phyloP scores from a whole-genome alignment of 1,140 invertebrate genomes.

The Pantala flavescens region DNA sequence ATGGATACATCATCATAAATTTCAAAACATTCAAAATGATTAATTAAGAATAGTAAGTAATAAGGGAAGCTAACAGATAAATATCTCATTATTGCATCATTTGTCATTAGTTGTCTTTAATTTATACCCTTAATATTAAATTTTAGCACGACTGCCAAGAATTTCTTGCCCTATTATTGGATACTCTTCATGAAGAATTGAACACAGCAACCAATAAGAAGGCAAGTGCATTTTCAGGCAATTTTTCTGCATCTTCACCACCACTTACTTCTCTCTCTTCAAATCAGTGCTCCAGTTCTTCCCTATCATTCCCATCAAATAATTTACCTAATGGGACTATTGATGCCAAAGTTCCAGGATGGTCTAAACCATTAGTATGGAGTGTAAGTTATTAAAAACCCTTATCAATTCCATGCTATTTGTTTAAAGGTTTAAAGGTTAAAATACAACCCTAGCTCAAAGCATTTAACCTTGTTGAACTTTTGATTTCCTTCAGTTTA shows the following conservation, averaged over 20 bases:
- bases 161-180: constrained; percentile 55
- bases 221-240: neutral
- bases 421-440: too few species aligned
- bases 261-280: neutral
- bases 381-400: neutral
- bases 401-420: too few species aligned
- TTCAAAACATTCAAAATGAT: too few species aligned
- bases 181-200: constrained; percentile 57
- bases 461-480: too few species aligned
- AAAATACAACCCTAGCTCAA: too few species aligned
- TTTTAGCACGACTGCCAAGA: constrained; percentile 63
- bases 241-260: neutral
- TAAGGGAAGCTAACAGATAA: too few species aligned
- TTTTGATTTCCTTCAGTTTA: too few species aligned
- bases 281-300: neutral
- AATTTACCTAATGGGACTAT: neutral
- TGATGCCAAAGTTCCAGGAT: neutral
- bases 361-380: neutral
- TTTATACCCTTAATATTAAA: too few species aligned
- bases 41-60: too few species aligned
- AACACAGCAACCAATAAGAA: constrained; percentile 36
- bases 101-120: too few species aligned
- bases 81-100: too few species aligned
- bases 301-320: neutral
- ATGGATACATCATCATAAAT: too few species aligned